Evolutionary conservation across 2,113 vertebrate genomes (phyloP), one percentile per base, ranked within the genome.

Genomic region (Heteronetta atricapilla): DNA sequence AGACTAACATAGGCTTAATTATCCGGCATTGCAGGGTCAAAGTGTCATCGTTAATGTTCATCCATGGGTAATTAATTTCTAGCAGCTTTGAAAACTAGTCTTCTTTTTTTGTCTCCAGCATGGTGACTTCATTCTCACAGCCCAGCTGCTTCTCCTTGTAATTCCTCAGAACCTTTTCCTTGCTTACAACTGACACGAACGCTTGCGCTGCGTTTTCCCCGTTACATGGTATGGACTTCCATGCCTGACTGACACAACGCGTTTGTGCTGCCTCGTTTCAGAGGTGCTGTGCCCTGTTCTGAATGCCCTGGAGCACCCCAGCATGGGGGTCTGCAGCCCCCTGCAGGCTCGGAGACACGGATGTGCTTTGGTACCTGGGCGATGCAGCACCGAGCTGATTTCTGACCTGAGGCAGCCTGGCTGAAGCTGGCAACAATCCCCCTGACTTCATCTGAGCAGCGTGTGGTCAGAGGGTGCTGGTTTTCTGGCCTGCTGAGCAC

Each of bases 1-100:
- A 95, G 93, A 95, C 74, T 50, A 95, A 96, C 84, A 59, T 23
- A 88, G 79, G 56, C 90, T 91, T 96, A 93, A 94, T 93, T 62
- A 85, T n/a, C 44, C 60, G 18, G 94, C 87, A 55, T 29, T 29
- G 70, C 46, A 56, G 94, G 96, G 96, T 92, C 96, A 80, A 66
- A 91, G 91, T 76, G 44, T 53, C 12, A 0, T 28, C 69, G 93
- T 92, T 96, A 95, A 76, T n/a, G 86, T 48, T 87, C 91, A 89
- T 46, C 79, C 58, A 73, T 82, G 52, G 70, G 93, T 92, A 91
- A 95, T 96, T 93, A 93, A 96, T 89, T 91, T 94, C 70, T 6
- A 58, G 87, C 50, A 76, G 84, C 85, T 96, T 86, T 90, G 83
- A 82, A 79, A 89, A 81, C 78, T 10, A 33, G 21, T 11, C 26